Percentiles rank a stretch among this genome's conserved stretches.
Evolutionary conservation across 2,113 vertebrate genomes (phyloP).

Genomic region (Chrysochloris asiatica): DNA sequence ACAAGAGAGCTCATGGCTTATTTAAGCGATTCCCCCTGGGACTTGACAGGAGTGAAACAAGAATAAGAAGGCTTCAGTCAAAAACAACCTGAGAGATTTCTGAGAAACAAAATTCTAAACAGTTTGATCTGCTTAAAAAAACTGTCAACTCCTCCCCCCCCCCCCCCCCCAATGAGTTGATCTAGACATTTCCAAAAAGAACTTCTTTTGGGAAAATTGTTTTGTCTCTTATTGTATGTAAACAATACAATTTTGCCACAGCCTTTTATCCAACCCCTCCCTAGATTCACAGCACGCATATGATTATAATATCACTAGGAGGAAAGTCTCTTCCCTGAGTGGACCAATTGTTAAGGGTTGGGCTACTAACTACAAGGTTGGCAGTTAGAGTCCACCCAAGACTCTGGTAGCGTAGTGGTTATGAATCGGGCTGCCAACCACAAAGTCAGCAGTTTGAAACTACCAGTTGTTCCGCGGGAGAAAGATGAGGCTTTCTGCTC

Average conservation of each 20-base stretch:
- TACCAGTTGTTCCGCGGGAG: too few species aligned
- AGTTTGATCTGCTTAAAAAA: conserved; percentile 26
- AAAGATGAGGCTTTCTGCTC: too few species aligned
- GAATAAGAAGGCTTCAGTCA: not conserved
- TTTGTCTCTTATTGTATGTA: not conserved
- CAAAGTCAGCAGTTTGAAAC: too few species aligned
- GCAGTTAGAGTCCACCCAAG: not conserved
- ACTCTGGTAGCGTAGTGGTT: too few species aligned
- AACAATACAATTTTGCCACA: not conserved
- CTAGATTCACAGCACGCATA: not conserved
- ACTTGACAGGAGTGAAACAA: not conserved
- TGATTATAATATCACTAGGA: not conserved
- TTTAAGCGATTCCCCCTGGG: not conserved
- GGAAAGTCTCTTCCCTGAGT: not conserved
- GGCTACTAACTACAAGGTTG: not conserved
- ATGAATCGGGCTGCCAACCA: too few species aligned
- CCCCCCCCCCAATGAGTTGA: not conserved
- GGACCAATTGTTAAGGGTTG: not conserved
- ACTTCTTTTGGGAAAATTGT: conserved; percentile 1
- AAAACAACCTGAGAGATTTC: not conserved
- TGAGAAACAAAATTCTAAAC: conserved; percentile 29
- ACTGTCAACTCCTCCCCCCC: not conserved
- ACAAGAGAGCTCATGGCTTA: not conserved
- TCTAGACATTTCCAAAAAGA: not conserved
- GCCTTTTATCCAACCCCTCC: not conserved